These are phyloP conservation scores for Rapana venosa DNA, from an alignment of 2,888 invertebrate genomes.

Conservation along the genomic window DNA sequence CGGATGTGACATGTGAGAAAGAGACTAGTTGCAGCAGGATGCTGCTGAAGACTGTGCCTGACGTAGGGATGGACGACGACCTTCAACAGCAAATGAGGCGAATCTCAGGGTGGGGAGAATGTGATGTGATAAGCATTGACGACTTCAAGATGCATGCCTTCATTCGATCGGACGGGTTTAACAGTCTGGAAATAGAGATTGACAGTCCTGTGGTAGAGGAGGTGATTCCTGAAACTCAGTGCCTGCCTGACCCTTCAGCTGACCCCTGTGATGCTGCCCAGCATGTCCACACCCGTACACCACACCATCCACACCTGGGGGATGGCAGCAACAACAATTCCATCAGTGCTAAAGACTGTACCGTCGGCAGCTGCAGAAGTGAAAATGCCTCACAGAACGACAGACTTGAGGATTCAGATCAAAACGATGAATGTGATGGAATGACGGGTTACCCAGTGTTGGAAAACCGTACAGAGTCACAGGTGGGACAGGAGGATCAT, in stretches of 20 bases:
- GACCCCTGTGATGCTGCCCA: not conserved
- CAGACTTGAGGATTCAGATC: not conserved
- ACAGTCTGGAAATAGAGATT: slow-evolving; percentile 68
- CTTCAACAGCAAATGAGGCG: slow-evolving; percentile 55
- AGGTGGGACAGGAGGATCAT: not conserved
- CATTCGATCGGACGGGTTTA: slow-evolving; percentile 67
- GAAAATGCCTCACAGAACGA: not conserved
- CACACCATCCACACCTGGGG: not conserved
- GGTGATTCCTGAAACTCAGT: not conserved
- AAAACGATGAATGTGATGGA: not conserved
- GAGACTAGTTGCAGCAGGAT: not conserved
- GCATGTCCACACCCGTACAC: not conserved
- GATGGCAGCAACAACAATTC: slow-evolving; percentile 28
- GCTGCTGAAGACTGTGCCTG: not conserved
- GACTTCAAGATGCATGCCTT: slow-evolving; percentile 67
- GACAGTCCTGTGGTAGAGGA: slow-evolving; percentile 45
- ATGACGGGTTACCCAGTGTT: not conserved
- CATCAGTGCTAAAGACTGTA: not conserved
- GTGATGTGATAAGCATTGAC: slow-evolving; percentile 68
- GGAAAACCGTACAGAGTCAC: not conserved
- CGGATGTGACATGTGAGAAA: not conserved
- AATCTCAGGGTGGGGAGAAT: slow-evolving; percentile 59
- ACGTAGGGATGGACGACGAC: slow-evolving; percentile 55
- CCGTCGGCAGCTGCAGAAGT: not conserved
- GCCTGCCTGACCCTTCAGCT: not conserved